Evolutionary conservation across 2,113 vertebrate species (phyloP).

Genomic region (Verasper variegatus): DNA sequence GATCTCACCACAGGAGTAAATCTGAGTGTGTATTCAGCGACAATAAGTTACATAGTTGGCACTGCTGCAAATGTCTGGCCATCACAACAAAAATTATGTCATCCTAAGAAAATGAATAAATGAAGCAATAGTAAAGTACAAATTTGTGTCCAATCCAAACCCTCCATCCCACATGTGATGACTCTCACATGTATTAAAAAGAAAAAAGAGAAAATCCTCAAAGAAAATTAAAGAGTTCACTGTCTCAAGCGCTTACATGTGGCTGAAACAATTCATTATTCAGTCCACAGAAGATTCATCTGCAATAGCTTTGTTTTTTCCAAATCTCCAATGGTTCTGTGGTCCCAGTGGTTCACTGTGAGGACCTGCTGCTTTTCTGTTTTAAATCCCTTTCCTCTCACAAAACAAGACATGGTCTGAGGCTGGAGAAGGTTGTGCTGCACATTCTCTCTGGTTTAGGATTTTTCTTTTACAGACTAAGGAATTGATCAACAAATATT

Average conservation of each 20-base stretch:
- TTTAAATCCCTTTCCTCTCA: not conserved
- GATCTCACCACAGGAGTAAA: no score
- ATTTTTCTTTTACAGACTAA: not conserved
- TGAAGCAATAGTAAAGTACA: not conserved
- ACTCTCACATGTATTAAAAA: not conserved
- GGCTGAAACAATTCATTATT: not conserved
- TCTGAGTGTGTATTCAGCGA: no score
- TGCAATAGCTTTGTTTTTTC: not conserved
- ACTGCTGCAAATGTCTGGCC: no score
- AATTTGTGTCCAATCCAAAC: not conserved
- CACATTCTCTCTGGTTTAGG: not conserved
- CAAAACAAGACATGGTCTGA: not conserved
- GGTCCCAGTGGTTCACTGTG: not conserved
- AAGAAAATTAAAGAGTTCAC: not conserved
- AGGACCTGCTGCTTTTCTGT: not conserved
- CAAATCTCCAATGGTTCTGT: not conserved
- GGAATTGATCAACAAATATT: no score
- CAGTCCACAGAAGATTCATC: not conserved
- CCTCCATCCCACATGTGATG: not conserved
- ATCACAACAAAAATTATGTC: no score
- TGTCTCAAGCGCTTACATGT: not conserved
- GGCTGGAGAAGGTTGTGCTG: not conserved
- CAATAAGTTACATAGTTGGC: no score
- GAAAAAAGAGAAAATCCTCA: not conserved
- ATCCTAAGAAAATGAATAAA: no score